Percentiles rank a stretch among this genome's conserved stretches.
Conservation (phyloP, 2,797 vertebrate species). For the Falco rusticolus region DNA sequence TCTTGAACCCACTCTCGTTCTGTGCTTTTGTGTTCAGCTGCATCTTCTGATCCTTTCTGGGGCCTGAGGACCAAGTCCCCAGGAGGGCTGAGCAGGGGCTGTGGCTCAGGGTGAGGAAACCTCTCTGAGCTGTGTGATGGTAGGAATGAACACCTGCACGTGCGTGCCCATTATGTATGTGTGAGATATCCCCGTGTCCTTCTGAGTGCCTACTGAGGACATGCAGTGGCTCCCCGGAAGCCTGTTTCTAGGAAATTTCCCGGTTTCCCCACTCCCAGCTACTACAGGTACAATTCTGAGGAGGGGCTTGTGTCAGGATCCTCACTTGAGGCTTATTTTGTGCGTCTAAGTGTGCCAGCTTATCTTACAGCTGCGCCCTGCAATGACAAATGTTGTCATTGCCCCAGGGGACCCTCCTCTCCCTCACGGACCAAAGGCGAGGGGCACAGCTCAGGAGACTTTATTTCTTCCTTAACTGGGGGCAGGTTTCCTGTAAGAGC, state of each 20-base stretch:
- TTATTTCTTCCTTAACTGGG: not conserved
- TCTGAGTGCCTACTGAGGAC: not conserved
- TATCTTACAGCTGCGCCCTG: not conserved
- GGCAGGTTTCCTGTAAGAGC: not conserved
- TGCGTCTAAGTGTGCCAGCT: not conserved
- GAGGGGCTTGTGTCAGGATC: not conserved
- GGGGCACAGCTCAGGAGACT: not conserved
- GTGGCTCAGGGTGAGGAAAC: not conserved
- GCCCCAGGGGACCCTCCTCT: not conserved
- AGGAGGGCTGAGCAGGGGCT: not conserved
- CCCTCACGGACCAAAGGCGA: not conserved
- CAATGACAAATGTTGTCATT: no score
- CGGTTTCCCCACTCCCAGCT: not conserved
- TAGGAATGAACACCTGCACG: not conserved
- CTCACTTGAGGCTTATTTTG: not conserved
- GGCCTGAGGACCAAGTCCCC: not conserved
- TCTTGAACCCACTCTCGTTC: not conserved
- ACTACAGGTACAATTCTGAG: not conserved
- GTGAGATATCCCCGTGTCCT: not conserved
- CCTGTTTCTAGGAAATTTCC: not conserved
- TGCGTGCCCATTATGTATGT: rapidly evolving
- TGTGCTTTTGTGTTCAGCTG: not conserved
- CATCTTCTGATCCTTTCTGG: not conserved
- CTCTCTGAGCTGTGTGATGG: not conserved
- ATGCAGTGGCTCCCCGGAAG: not conserved